Evolutionary conservation across 2,797 vertebrate genomes (phyloP), one percentile per base, ranked within the genome.

Genomic region (Pantherophis vulpinus): DNA sequence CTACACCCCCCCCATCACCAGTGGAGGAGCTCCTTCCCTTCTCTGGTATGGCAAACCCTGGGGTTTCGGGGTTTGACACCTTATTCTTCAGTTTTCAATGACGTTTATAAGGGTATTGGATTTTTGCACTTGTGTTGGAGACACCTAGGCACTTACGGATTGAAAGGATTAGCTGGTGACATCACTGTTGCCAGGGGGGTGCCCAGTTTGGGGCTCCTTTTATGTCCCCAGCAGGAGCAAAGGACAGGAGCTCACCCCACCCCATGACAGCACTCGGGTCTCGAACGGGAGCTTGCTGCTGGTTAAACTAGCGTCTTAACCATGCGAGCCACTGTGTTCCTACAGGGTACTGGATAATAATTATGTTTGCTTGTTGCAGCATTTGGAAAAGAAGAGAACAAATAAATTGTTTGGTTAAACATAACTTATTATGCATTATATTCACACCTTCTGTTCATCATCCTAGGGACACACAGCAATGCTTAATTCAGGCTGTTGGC

Each of bases 391-490:
- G 51, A 58, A 83, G n/a, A 14, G 25, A 66, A 29, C 18, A 42
- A 79, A 87, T n/a, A 60, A 47, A 25, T 83, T 25, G 74, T 83
- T 83, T 11, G 4, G 4, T 83, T 83, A 83, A 83, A 83, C 37
- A 37, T 74, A 83, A 25, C 10, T 25, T 83, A 83, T 47, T 25
- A 0, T 83, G 20, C 61, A 55, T 92, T 18, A 59, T 92, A 29
- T 42, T 47, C 10, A 54, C 90, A 86, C 5, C 23, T 91, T 94
- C 0, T 92, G 1, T 96, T 97, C 91, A 88, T 92, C 94, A 94
- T 74, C 95, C 92, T 97, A 99, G 99, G 99, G 99, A 91, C 99
- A 99, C 96, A 99, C 99, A n/a, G 99, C 99, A 79, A 99, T 99
- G 99, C 98, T 99, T 91, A 99, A 99, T 94, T 97, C 98, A 95